Conservation (phyloP, 2,113 vertebrate genomes). For the Rhadina sibilatrix region DNA sequence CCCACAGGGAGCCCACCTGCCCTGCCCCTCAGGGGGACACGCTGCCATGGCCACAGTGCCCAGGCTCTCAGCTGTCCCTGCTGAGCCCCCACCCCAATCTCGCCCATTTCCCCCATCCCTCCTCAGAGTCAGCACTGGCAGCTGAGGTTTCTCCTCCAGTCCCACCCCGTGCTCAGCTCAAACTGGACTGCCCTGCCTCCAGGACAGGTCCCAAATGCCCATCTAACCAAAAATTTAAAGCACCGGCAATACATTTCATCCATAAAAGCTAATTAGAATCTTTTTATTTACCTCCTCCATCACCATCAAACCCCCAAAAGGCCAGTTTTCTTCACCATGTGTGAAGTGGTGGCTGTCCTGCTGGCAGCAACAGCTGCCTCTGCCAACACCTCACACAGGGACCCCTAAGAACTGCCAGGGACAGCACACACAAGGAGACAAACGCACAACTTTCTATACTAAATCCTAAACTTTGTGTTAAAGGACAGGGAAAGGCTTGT, state of each 20-base stretch:
- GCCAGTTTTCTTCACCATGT: neutral
- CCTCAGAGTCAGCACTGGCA: rapidly evolving
- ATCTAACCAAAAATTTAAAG: neutral
- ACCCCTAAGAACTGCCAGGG: neutral
- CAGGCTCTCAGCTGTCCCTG: rapidly evolving
- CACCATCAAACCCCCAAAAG: neutral
- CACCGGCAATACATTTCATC: neutral
- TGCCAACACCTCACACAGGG: neutral
- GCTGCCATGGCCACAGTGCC: neutral
- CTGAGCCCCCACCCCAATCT: neutral
- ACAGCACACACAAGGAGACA: neutral
- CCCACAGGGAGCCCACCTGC: neutral
- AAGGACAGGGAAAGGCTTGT: neutral
- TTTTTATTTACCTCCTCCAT: neutral
- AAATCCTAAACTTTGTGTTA: neutral
- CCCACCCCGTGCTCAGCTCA: rapidly evolving
- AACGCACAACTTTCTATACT: neutral
- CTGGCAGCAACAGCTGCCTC: neutral
- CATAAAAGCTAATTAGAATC: neutral
- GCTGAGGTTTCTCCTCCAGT: neutral
- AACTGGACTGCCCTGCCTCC: neutral
- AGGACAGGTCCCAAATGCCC: neutral
- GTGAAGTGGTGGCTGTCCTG: neutral
- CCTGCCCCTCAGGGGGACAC: neutral
- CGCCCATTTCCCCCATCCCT: neutral